A percentile compares a stretch with the other conserved stretches of the same genome.
phyloP scores from a whole-genome alignment of 2,888 invertebrate genomes.

The Melieria crassipennis region DNA sequence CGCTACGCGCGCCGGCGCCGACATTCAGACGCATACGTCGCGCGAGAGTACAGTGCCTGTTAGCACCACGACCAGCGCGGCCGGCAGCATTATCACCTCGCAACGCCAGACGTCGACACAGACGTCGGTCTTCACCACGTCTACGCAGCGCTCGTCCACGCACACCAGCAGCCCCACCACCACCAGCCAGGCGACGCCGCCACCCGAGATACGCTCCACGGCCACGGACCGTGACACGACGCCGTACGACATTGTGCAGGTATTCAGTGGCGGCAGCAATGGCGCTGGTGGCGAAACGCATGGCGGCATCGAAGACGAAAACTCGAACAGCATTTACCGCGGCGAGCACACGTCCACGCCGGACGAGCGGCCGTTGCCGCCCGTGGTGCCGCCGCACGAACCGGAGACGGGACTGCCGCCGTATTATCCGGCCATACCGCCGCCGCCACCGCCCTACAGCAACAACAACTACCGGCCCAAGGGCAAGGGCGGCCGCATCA shows the following conservation, averaged over 20 bases:
- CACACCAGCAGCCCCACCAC: slow-evolving; percentile 55
- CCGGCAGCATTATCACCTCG: slow-evolving; percentile 37
- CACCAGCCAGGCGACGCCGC: slow-evolving; percentile 52
- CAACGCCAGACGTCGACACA: slow-evolving; percentile 43
- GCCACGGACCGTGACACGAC: slow-evolving; percentile 62
- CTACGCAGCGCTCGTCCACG: slow-evolving; percentile 49
- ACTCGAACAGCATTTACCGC: slow-evolving; percentile 43
- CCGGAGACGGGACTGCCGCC: slow-evolving; percentile 51
- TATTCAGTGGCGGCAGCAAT: slow-evolving; percentile 41
- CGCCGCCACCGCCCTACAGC: slow-evolving; percentile 59
- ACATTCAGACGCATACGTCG: slow-evolving; percentile 48
- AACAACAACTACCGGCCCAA: slow-evolving; percentile 62
- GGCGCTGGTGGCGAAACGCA: slow-evolving; percentile 42
- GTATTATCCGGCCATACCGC: slow-evolving; percentile 52
- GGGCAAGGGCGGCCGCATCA: slow-evolving; percentile 68
- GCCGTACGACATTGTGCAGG: slow-evolving; percentile 54
- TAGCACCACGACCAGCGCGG: slow-evolving; percentile 40
- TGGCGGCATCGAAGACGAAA: slow-evolving; percentile 48
- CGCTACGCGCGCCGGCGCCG: slow-evolving; percentile 43
- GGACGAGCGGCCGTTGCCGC: slow-evolving; percentile 50
- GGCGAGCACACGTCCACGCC: slow-evolving; percentile 52
- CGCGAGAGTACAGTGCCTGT: slow-evolving; percentile 51
- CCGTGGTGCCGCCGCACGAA: slow-evolving; percentile 47
- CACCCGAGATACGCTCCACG: slow-evolving; percentile 58
- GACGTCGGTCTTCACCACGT: slow-evolving; percentile 46